Base-by-base conservation (phyloP, 2,888 invertebrate species). In the Chalcosyrphus nemorum region DNA sequence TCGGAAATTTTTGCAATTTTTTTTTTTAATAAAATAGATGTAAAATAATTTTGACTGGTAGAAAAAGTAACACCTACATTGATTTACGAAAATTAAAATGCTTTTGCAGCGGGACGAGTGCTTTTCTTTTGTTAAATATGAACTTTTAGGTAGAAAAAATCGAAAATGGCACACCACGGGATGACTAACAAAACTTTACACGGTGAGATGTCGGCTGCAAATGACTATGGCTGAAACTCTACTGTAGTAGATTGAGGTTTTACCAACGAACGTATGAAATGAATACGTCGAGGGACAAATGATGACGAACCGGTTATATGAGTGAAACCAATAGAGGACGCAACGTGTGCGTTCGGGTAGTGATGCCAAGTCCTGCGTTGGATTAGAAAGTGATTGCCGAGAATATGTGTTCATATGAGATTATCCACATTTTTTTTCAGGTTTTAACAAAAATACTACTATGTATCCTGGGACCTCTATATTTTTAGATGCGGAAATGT, bases 121-220 rank as follows among this genome's bases (percentile, higher is more conserved):
- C 38, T 78, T 77, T 78, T 61, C 50, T 72, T 72, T 63, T 45
- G 32, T 68, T 70, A 59, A 65, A 72, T 57, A 57, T 54, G 13
- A 84, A 84, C 75, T 61, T 81, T 78, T 80, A 50, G 77, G 65
- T 54, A 72, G 65, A 72, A 81, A 68, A 81, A 81, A 80, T 80
- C 80, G 84, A 81, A 80, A 86, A 86, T 86, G 86, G 86, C 86
- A 86, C 86, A 86, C 75, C 85, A 86, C 86, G 86, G 86, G 82
- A 80, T 85, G 84, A 85, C 80, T 85, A 61, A 85, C 76, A 71
- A 85, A 86, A 86, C 86, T 86, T 85, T 85, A 52, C 85, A 86
- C 86, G 68, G 71, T 81, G 86, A 86, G 76, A 81, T 77, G 74
- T 86, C 75, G 81, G 81, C 86, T 81, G 70, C 76, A 84, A 86